phyloP scores from a whole-genome alignment of 2,888 invertebrate genomes.

The Dorcus hopei region DNA sequence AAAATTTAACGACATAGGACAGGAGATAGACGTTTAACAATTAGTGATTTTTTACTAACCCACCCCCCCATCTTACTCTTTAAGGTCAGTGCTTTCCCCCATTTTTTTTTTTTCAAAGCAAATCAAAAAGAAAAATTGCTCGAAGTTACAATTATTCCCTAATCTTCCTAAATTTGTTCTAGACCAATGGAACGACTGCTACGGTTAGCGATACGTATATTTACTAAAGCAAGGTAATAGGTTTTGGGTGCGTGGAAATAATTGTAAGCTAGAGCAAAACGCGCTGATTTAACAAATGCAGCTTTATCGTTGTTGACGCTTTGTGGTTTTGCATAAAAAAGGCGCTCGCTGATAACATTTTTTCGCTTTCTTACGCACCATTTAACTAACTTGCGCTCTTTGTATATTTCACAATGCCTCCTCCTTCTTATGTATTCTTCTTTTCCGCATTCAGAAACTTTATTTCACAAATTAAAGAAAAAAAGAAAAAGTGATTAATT shows the following conservation, averaged over 20 bases:
- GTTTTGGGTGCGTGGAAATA: constrained; percentile 20
- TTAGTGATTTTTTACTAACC: constrained; percentile 36
- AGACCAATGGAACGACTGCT: constrained; percentile 71
- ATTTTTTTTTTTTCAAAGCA: not conserved
- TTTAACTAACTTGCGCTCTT: constrained; percentile 28
- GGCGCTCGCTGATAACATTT: not conserved
- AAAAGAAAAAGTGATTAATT: no score
- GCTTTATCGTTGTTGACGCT: not conserved
- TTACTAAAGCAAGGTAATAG: constrained; percentile 57
- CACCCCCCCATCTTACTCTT: not conserved
- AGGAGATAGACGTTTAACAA: constrained; percentile 65
- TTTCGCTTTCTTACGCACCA: constrained; percentile 29
- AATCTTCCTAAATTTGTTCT: constrained; percentile 47
- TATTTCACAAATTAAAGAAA: no score
- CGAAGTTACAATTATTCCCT: constrained; percentile 15
- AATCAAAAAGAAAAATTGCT: constrained; percentile 6
- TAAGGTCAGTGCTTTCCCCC: constrained; percentile 35
- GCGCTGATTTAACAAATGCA: constrained; percentile 4
- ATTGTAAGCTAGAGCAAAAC: constrained; percentile 29
- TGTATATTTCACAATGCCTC: not conserved
- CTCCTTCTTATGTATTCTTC: no score
- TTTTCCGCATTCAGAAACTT: no score
- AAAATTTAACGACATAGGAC: constrained; percentile 65
- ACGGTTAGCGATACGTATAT: constrained; percentile 82
- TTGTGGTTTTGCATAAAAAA: not conserved